Conservation (phyloP, 2,113 vertebrate species). For the Dissostichus mawsoni region DNA sequence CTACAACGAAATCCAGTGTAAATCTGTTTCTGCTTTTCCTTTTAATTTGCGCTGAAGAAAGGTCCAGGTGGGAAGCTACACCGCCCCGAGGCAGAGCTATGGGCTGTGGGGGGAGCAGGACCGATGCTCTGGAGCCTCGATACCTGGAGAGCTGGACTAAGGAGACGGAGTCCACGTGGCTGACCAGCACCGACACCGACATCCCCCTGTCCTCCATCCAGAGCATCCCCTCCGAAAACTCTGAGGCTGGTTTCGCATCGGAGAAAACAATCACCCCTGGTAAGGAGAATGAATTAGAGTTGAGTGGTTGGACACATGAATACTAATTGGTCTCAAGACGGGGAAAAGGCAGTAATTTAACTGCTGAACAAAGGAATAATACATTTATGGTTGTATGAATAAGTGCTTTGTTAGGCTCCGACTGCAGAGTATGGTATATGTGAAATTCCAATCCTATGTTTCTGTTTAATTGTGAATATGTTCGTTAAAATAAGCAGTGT, state of each 20-base stretch:
- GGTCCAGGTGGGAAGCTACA: conserved; percentile 16
- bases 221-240: conserved; percentile 83
- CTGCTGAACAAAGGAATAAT: conserved; percentile 15
- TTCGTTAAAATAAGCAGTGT: too few relatives aligned
- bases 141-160: conserved; percentile 88
- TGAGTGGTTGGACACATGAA: conserved; percentile 3
- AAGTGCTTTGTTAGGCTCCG: background rate
- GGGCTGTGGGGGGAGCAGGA: conserved; percentile 87
- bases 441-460: background rate
- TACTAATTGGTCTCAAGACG: conserved; percentile 6
- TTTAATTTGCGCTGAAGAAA: conserved; percentile 1
- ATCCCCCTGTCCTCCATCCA: conserved; percentile 86
- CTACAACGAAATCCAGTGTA: background rate
- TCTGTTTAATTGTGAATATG: too few relatives aligned
- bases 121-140: conserved; percentile 85
- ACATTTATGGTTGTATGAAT: background rate
- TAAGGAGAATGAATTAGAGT: conserved; percentile 43
- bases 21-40: background rate
- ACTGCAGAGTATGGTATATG: background rate
- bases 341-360: background rate
- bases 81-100: conserved; percentile 58
- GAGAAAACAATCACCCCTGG: conserved; percentile 81
- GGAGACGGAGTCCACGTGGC: conserved; percentile 86
- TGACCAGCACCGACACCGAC: conserved; percentile 85
- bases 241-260: conserved; percentile 70